Conservation (phyloP, 2,113 vertebrate species). For the Toxotes jaculatrix region DNA sequence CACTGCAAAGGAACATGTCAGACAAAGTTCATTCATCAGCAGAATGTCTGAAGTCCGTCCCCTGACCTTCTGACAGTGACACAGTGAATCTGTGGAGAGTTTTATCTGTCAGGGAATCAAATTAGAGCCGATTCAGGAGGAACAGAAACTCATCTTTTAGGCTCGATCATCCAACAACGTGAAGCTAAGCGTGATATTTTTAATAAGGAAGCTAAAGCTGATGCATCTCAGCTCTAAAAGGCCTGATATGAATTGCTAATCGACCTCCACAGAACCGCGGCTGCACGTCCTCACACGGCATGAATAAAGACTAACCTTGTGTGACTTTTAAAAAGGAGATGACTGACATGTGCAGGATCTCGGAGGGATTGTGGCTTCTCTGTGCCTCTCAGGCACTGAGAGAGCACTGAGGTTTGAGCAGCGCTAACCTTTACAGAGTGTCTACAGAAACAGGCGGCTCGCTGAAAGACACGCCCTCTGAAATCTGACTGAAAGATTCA, state of each 20-base stretch:
- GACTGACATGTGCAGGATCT: constrained; percentile 37
- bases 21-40: neutral
- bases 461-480: neutral
- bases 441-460: neutral
- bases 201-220: neutral
- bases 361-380: neutral
- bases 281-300: neutral
- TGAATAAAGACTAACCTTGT: constrained; percentile 52
- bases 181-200: constrained; percentile 1
- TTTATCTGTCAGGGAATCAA: neutral
- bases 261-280: constrained; percentile 7
- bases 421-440: constrained; percentile 25
- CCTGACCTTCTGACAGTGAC: neutral
- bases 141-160: neutral
- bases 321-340: constrained; percentile 54
- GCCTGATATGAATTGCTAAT: constrained; percentile 57
- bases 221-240: constrained; percentile 16
- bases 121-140: neutral
- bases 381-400: neutral
- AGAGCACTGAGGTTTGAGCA: neutral
- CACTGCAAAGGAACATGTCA: neutral
- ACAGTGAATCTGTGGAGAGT: neutral
- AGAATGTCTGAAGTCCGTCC: neutral
- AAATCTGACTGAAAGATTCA: neutral
- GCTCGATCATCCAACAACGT: neutral